A percentile compares a stretch with the other conserved stretches of the same genome.
These are phyloP conservation scores for Brachionus calyciflorus DNA, from an alignment of 1,140 invertebrate species.

Conservation along the genomic window DNA sequence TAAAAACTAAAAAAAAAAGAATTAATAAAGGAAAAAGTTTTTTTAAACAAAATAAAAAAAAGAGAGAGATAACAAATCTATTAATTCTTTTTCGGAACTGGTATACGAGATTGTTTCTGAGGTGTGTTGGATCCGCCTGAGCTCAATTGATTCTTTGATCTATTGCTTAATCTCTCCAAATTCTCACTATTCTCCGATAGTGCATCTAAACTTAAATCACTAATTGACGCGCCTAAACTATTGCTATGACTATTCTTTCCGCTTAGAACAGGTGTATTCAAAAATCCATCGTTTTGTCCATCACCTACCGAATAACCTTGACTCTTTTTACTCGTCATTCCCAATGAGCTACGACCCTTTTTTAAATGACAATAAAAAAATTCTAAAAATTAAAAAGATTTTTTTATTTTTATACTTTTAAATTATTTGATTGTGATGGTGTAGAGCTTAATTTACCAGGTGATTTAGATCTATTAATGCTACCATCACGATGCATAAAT, in stretches of 20 bases:
- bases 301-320: not conserved
- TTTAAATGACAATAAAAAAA: not conserved
- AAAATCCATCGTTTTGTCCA: not conserved
- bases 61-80: too few relatives aligned
- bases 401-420: not conserved
- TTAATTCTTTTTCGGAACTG: slow-evolving; percentile 9
- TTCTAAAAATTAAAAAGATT: not conserved
- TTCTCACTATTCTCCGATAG: not conserved
- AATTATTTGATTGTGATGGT: too few relatives aligned
- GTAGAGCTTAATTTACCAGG: not conserved
- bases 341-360: not conserved
- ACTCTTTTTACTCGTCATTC: not conserved
- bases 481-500: not conserved
- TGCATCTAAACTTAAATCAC: slow-evolving; percentile 17
- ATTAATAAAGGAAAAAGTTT: too few relatives aligned
- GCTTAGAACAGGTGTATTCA: not conserved
- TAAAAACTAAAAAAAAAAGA: too few relatives aligned
- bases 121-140: not conserved
- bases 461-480: not conserved
- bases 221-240: slow-evolving; percentile 31
- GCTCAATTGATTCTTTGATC: not conserved
- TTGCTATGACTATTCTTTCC: slow-evolving; percentile 22
- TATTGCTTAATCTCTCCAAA: not conserved
- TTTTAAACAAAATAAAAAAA: too few relatives aligned
- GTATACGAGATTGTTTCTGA: not conserved